Evolutionary conservation across 2,113 vertebrate species (phyloP).

Genomic region (Oncorhynchus tshawytscha): DNA sequence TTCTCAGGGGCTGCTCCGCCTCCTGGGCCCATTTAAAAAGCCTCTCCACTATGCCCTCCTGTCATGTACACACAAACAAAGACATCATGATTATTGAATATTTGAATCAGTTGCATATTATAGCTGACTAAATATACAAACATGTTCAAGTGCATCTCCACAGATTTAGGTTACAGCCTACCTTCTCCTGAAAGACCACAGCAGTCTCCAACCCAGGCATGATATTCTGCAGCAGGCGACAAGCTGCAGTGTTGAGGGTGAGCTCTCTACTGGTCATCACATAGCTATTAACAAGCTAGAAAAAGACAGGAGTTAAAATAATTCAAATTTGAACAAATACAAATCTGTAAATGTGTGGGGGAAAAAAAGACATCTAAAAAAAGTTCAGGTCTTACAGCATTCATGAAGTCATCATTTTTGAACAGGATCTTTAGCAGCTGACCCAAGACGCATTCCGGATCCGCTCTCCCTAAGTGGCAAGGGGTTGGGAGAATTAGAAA

Average conservation of each 20-base stretch:
- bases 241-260: slow-evolving; percentile 90
- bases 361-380: neutral
- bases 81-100: neutral
- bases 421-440: slow-evolving; percentile 97
- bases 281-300: slow-evolving; percentile 93
- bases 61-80: slow-evolving; percentile 28
- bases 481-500: slow-evolving; percentile 28
- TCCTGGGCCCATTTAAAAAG: slow-evolving; percentile 97
- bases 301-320: neutral
- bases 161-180: slow-evolving; percentile 30
- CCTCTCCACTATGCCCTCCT: slow-evolving; percentile 98
- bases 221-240: slow-evolving; percentile 93
- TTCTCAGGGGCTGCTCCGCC: slow-evolving; percentile 91
- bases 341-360: too few relatives aligned
- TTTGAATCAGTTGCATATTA: too few relatives aligned
- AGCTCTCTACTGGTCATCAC: slow-evolving; percentile 98
- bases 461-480: slow-evolving; percentile 85
- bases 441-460: slow-evolving; percentile 95
- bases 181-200: slow-evolving; percentile 93
- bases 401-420: slow-evolving; percentile 99
- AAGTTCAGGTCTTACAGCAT: slow-evolving; percentile 78
- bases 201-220: slow-evolving; percentile 98
- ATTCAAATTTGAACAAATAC: too few relatives aligned
- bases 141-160: neutral
- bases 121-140: neutral